Evolutionary conservation across 2,888 invertebrate genomes (phyloP).

Genomic region (Liposcelis brunnea): DNA sequence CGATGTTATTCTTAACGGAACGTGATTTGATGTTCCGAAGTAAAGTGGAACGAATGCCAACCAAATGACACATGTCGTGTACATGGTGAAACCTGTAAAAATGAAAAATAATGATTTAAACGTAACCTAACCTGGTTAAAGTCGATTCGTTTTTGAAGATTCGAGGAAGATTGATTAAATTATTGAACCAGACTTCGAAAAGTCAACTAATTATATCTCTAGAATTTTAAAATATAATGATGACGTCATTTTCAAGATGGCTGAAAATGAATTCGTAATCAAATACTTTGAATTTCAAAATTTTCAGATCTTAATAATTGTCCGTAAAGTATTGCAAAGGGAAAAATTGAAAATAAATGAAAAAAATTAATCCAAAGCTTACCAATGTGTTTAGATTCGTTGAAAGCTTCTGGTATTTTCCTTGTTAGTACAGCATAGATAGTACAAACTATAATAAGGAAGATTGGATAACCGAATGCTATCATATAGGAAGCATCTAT

Average conservation of each 20-base stretch:
- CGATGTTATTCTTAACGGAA: conserved; percentile 79
- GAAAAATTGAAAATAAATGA: too few relatives aligned
- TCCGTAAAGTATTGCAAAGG: too few relatives aligned
- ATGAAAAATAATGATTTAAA: conserved; percentile 4
- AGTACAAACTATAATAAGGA: conserved; percentile 81
- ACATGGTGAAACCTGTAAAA: conserved; percentile 85
- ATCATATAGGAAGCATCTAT: conserved; percentile 88
- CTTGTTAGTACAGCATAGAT: conserved; percentile 89
- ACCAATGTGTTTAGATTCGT: conserved; percentile 96
- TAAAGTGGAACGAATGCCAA: conserved; percentile 93
- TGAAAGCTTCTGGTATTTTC: conserved; percentile 97
- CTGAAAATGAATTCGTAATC: too few relatives aligned
- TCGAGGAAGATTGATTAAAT: too few relatives aligned
- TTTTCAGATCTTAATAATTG: too few relatives aligned
- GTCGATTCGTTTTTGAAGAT: too few relatives aligned
- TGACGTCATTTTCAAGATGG: too few relatives aligned
- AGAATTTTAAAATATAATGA: too few relatives aligned
- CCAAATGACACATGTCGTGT: conserved; percentile 97
- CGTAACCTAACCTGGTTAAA: too few relatives aligned
- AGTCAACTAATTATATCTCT: too few relatives aligned
- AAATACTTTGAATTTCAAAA: too few relatives aligned
- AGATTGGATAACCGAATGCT: conserved; percentile 83
- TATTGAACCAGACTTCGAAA: too few relatives aligned
- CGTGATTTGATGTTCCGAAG: conserved; percentile 88
- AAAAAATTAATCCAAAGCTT: conserved; percentile 23